Conservation (phyloP, 2,888 invertebrate species). For the Mythimna loreyi region DNA sequence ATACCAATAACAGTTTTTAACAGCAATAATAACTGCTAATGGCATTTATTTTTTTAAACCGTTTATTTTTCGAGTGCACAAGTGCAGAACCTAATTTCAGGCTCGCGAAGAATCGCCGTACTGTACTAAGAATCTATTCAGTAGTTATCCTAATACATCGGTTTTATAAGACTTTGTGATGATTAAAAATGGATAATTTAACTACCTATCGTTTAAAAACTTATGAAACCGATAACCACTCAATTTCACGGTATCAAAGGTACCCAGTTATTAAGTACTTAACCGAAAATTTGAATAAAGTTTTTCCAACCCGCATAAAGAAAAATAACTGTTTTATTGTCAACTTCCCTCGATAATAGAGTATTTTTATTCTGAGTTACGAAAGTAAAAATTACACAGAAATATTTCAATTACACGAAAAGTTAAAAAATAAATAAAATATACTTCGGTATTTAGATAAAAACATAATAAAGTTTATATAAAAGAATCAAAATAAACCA, state of each 20-base stretch:
- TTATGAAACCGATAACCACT: not conserved
- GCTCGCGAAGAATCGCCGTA: too few species aligned
- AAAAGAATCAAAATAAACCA: slow-evolving; percentile 14
- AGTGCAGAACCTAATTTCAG: too few species aligned
- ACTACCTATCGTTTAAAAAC: not conserved
- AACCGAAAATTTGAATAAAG: not conserved
- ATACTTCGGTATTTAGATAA: not conserved
- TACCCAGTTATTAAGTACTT: not conserved
- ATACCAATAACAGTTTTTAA: too few species aligned
- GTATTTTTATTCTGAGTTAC: not conserved
- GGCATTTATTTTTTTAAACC: too few species aligned
- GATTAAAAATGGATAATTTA: not conserved
- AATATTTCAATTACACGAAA: not conserved
- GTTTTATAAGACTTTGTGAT: not conserved
- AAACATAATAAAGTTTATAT: not conserved
- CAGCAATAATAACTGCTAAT: too few species aligned
- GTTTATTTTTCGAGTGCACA: too few species aligned
- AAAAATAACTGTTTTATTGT: not conserved
- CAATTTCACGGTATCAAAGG: not conserved
- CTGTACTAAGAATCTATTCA: too few species aligned
- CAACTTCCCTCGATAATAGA: not conserved
- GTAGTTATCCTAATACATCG: too few species aligned
- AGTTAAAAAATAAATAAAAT: not conserved
- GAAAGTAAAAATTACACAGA: not conserved
- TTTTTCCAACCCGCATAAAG: slow-evolving; percentile 5